phyloP scores from a whole-genome alignment of 2,888 invertebrate species.

The Leucophenga maculata region DNA sequence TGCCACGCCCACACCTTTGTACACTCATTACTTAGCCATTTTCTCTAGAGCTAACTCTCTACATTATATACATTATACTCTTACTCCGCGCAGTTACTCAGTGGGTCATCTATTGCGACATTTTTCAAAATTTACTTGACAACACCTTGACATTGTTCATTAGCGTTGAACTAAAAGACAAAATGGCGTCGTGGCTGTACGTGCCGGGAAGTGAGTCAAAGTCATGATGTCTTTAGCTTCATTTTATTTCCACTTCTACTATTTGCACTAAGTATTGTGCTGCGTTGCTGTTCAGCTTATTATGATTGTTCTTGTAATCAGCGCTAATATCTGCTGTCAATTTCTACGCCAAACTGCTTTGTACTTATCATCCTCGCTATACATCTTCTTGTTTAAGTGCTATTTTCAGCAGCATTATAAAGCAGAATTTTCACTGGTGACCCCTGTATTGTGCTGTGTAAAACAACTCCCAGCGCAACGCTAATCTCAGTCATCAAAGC shows the following conservation, averaged over 20 bases:
- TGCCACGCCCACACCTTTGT: conserved; percentile 36
- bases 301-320: background rate
- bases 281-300: background rate
- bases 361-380: background rate
- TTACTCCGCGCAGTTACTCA: too few species aligned
- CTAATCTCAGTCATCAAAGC: conserved; percentile 42
- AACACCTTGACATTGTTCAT: conserved; percentile 64
- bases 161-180: conserved; percentile 37
- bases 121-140: conserved; percentile 58
- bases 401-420: conserved; percentile 8
- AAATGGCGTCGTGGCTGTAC: background rate
- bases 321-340: background rate
- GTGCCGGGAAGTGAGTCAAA: background rate
- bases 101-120: conserved; percentile 36
- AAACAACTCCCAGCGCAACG: conserved; percentile 25
- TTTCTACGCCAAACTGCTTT: background rate
- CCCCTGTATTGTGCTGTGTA: background rate
- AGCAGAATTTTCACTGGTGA: background rate
- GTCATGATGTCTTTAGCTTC: conserved; percentile 14
- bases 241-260: conserved; percentile 6
- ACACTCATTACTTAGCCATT: conserved; percentile 50
- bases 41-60: conserved; percentile 39
- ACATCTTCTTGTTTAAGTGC: background rate
- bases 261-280: background rate
- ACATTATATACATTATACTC: conserved; percentile 28